phyloP scores from a whole-genome alignment of 2,113 vertebrate genomes.

The Ia io region DNA sequence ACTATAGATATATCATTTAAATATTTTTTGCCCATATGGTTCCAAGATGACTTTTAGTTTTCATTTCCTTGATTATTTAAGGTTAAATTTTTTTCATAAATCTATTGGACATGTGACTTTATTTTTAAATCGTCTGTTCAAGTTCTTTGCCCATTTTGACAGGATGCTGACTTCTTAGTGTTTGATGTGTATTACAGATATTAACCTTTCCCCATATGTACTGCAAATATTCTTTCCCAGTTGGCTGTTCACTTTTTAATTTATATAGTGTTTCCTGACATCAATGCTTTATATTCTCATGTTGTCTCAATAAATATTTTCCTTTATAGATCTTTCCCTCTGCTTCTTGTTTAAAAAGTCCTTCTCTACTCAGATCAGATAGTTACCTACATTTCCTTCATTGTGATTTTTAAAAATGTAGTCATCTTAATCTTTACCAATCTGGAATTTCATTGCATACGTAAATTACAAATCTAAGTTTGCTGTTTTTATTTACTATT shows the following conservation, averaged over 20 bases:
- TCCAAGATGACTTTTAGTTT: constrained; percentile 27
- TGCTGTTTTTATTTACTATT: not conserved
- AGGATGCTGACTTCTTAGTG: not conserved
- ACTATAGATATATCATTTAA: not conserved
- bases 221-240: not conserved
- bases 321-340: not conserved
- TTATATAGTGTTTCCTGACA: not conserved
- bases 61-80: constrained; percentile 1
- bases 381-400: not conserved
- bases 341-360: constrained; percentile 10
- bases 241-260: constrained; percentile 19
- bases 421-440: not conserved
- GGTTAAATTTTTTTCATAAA: not conserved
- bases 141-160: not conserved
- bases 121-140: constrained; percentile 12
- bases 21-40: not conserved
- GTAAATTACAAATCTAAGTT: not conserved
- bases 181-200: not conserved
- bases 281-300: constrained; percentile 22
- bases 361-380: not conserved
- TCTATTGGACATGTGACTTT: not conserved
- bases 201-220: not conserved
- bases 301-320: not conserved
- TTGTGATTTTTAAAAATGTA: not conserved
- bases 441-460: not conserved